Percentiles rank a stretch among this genome's conserved stretches.
phyloP scores from a whole-genome alignment of 2,888 invertebrate species.

The Hesperia comma region DNA sequence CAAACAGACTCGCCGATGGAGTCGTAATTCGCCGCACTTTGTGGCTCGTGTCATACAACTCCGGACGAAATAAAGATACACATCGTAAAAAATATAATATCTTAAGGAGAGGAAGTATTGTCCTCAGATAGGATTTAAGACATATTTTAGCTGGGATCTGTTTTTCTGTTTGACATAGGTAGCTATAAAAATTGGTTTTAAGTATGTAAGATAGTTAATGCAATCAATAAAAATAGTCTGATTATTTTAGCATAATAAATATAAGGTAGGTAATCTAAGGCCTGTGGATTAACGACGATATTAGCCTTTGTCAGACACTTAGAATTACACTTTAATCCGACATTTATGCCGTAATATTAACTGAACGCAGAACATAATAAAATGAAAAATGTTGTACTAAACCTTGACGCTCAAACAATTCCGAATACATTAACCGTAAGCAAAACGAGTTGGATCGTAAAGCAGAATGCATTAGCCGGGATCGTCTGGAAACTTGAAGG shows the following conservation, averaged over 20 bases:
- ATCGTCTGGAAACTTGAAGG: slow-evolving; percentile 27
- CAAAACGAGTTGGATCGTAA: slow-evolving; percentile 23
- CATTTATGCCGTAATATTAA: neutral
- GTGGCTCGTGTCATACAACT: slow-evolving; percentile 38
- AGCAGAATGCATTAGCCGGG: slow-evolving; percentile 21
- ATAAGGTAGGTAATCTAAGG: no score
- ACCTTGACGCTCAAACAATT: slow-evolving; percentile 17
- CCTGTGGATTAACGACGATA: no score
- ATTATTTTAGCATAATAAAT: no score
- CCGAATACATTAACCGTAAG: slow-evolving; percentile 8
- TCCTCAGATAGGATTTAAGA: no score
- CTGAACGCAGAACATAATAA: neutral
- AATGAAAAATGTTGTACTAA: slow-evolving; percentile 1
- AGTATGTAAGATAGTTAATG: no score
- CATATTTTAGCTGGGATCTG: no score
- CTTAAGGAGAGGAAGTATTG: no score
- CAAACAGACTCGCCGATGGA: slow-evolving; percentile 60
- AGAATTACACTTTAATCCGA: no score
- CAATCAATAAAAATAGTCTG: no score
- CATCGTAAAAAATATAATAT: neutral
- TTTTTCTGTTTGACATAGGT: no score
- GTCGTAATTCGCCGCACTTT: slow-evolving; percentile 56
- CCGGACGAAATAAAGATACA: neutral
- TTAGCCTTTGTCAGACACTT: no score
- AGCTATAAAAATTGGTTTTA: no score